Percentiles rank a stretch among this genome's conserved stretches.
phyloP scores from a whole-genome alignment of 2,113 vertebrate species.

The Tetraodon nigroviridis region DNA sequence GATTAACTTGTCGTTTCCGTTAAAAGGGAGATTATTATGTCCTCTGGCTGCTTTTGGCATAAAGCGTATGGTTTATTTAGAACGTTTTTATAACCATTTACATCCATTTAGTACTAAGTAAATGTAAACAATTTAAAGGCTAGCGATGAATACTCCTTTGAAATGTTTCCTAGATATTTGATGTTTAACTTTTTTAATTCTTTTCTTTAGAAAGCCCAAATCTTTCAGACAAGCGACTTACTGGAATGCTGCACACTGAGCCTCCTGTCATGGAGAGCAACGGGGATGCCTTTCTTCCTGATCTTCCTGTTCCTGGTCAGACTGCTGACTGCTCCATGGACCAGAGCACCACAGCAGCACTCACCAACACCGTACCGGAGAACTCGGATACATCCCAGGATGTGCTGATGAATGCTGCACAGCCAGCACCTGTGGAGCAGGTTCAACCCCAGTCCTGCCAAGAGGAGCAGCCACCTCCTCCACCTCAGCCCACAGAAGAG shows the following conservation, averaged over 20 bases:
- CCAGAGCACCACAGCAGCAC: conserved; percentile 50
- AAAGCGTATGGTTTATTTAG: neutral
- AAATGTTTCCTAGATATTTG: neutral
- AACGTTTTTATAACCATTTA: neutral
- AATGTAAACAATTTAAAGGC: neutral
- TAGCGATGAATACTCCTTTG: neutral
- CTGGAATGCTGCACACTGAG: conserved; percentile 72
- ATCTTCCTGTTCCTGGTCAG: conserved; percentile 55
- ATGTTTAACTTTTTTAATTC: neutral
- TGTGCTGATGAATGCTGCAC: conserved; percentile 29
- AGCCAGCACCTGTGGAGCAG: conserved; percentile 55
- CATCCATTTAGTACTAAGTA: neutral
- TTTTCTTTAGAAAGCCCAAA: conserved; percentile 39
- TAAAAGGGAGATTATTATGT: conserved; percentile 9
- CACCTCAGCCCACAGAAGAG: conserved; percentile 32
- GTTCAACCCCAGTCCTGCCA: conserved; percentile 57
- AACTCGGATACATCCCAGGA: conserved; percentile 40
- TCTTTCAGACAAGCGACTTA: conserved; percentile 48
- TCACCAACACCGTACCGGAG: conserved; percentile 44
- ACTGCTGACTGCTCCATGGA: conserved; percentile 57
- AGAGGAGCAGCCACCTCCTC: conserved; percentile 38
- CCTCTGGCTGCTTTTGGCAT: conserved; percentile 28
- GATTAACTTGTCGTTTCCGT: neutral
- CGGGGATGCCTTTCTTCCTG: conserved; percentile 59
- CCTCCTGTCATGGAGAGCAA: conserved; percentile 64